Evolutionary conservation across 1,140 invertebrate species (phyloP).

Genomic region (Pseudomyrmex sp.): DNA sequence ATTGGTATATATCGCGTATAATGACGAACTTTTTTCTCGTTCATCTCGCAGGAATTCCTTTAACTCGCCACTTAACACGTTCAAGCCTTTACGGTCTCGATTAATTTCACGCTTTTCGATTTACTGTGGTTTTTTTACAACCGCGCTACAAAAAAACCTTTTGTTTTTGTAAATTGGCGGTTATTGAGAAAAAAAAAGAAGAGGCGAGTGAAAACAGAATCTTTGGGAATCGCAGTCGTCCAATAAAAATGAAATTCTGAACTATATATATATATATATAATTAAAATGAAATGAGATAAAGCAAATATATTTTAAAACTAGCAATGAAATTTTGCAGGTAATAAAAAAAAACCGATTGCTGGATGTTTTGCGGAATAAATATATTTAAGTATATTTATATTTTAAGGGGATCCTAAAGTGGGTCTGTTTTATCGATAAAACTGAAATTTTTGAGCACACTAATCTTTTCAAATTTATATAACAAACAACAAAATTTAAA

Average conservation of each 20-base stretch:
- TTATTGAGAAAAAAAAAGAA: constrained; percentile 21
- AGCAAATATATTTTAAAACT: too few species aligned
- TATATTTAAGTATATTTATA: too few species aligned
- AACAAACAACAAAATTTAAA: too few species aligned
- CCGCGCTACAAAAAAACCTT: constrained; percentile 17
- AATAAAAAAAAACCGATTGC: too few species aligned
- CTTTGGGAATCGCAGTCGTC: not conserved
- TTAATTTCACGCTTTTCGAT: constrained; percentile 72
- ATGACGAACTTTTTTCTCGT: not conserved
- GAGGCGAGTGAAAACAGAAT: not conserved
- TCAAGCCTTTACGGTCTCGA: constrained; percentile 56
- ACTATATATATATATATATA: too few species aligned
- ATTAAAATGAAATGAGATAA: too few species aligned
- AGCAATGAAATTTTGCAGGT: too few species aligned
- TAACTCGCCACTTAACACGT: constrained; percentile 47
- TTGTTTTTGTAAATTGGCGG: constrained; percentile 19
- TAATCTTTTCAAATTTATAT: too few species aligned
- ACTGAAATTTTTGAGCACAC: too few species aligned
- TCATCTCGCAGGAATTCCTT: constrained; percentile 10
- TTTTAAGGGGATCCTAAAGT: too few species aligned
- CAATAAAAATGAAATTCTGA: not conserved
- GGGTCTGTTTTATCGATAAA: too few species aligned
- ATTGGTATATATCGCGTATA: not conserved
- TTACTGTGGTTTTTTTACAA: constrained; percentile 44
- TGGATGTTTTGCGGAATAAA: too few species aligned